A percentile compares a stretch with the other conserved stretches of the same genome.
phyloP scores from a whole-genome alignment of 2,797 vertebrate genomes.

The Tinamus major region DNA sequence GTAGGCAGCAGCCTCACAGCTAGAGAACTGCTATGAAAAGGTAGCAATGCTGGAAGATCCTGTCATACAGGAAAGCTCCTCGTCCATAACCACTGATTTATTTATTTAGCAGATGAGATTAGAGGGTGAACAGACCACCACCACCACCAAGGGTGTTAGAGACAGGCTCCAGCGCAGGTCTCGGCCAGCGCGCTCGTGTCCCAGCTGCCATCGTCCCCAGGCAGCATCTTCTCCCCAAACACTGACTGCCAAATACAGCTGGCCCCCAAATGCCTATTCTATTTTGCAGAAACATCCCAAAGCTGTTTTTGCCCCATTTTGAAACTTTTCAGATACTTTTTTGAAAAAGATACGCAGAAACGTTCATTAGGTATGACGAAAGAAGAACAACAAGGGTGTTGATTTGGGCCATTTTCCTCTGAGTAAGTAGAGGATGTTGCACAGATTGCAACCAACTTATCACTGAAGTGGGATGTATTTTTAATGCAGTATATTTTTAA shows the following conservation, averaged over 20 bases:
- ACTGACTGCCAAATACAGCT: constrained; percentile 23
- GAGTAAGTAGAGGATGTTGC: background rate
- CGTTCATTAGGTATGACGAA: background rate
- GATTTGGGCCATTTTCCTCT: background rate
- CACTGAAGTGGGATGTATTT: background rate
- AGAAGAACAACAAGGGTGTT: background rate
- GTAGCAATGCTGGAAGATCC: background rate
- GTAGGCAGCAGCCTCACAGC: constrained; percentile 54
- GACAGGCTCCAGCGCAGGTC: background rate
- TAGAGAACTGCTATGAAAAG: constrained; percentile 35
- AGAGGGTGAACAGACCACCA: constrained; percentile 33
- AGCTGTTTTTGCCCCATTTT: background rate
- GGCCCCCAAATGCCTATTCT: background rate
- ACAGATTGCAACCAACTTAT: background rate
- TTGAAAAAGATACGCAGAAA: background rate
- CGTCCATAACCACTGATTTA: constrained; percentile 43
- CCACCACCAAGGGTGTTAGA: background rate
- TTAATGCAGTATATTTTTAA: background rate
- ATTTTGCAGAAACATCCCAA: background rate
- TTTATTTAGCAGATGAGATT: constrained; percentile 65
- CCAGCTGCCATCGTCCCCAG: background rate
- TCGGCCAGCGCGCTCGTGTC: background rate
- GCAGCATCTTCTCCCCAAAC: background rate
- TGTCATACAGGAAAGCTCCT: constrained; percentile 15
- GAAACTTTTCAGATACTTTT: background rate